Conservation (phyloP, 1,140 invertebrate species). For the Hestina assimilis region DNA sequence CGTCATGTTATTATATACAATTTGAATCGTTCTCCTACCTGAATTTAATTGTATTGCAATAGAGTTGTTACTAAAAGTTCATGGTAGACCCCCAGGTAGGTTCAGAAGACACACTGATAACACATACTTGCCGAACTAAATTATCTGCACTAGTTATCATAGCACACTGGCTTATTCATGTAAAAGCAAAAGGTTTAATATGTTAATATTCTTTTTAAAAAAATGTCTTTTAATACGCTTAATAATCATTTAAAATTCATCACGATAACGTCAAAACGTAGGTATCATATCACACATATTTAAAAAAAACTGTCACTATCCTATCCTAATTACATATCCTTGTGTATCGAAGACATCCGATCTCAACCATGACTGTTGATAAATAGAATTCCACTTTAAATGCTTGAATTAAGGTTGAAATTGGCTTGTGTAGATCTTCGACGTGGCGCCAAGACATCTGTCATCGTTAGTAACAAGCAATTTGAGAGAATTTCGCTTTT, state of each 20-base stretch:
- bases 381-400: conserved; percentile 27
- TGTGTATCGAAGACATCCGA: conserved; percentile 69
- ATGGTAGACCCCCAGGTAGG: no score
- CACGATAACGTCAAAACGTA: not conserved
- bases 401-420: conserved; percentile 17
- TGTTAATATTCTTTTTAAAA: no score
- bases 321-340: conserved; percentile 71
- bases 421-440: not conserved
- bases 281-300: conserved; percentile 30
- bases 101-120: no score
- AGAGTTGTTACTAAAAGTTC: no score
- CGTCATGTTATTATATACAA: no score
- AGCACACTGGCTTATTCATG: no score
- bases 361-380: conserved; percentile 16
- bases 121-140: no score
- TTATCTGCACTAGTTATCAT: no score
- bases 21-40: no score
- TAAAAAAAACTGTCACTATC: conserved; percentile 62
- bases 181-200: no score
- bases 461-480: conserved; percentile 77
- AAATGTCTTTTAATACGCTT: no score
- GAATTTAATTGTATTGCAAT: no score
- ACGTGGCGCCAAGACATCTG: conserved; percentile 71
- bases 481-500: conserved; percentile 75
- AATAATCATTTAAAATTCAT: not conserved